Evolutionary conservation across 2,888 invertebrate genomes (phyloP), one percentile per base, ranked within the genome.

Genomic region (Rhaphigaster nebulosa): DNA sequence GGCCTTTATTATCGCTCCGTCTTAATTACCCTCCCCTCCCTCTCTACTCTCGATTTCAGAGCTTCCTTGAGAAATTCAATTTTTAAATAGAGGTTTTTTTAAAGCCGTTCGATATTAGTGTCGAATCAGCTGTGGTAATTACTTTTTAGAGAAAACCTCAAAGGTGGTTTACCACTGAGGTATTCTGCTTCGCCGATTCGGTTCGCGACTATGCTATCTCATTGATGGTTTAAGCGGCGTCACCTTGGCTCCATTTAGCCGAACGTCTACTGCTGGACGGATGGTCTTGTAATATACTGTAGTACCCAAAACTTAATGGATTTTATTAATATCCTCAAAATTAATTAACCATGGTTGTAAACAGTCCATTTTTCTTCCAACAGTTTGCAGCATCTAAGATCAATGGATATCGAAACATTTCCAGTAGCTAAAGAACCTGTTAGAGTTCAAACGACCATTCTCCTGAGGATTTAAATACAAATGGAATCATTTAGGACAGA

Each of bases 1-100:
- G 26, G 2, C 45, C 84, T 84, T 84, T 84, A 84, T 84, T 84
- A 84, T 84, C 84, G 26, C 45, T n/a, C 45, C 45, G 84, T 41
- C 45, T 84, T 84, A 84, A 84, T 84, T 84, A 13, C 45, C 1
- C 41, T 41, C 45, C 1, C 41, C 80, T 5, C 23, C 41, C 84
- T n/a, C 84, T 18, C 84, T 26, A 84, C 84, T 84, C 84, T 84
- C 84, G 84, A 84, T 84, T 50, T 84, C 84, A 45, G 45, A 26
- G n/a, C 45, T 50, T 41, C 84, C 84, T 84, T 84, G 45, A 84
- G 70, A 76, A 76, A 76, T 76, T 76, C 70, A 76, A 76, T 76
- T 76, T 76, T 4, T 76, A 76, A 76, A 38, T 76, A 76, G 38
- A 76, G 70, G 70, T 76, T 76, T 76, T n/a, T n/a, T 76, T 76